Base-by-base conservation (phyloP, 2,797 vertebrate genomes). In the Meriones psammophilus region DNA sequence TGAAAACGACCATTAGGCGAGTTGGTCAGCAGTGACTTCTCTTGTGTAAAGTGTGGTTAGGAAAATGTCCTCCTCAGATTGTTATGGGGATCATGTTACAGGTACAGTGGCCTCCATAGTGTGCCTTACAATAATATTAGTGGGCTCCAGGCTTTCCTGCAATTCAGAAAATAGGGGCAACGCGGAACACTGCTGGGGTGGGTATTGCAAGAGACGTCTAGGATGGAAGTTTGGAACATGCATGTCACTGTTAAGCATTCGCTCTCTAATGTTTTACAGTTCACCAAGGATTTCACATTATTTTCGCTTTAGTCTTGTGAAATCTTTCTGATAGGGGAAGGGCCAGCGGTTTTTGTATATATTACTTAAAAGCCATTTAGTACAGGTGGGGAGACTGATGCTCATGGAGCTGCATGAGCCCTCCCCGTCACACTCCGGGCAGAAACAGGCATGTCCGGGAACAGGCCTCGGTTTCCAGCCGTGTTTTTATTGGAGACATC, bases 271-370 rank as follows among this genome's bases (percentile, higher is more conserved):
- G 14, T 68, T 94, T 77, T 64, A 58, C 76, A 62, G 66, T 30
- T 84, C 68, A 85, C 26, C 17, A n/a, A 87, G 42, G 24, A 89
- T 95, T 88, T 79, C 62, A 87, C 1, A 14, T 84, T 73, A 26
- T 88, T 95, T 68, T 94, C 86, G 60, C 30, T 77, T 80, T 60
- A 94, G 58, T 89, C 26, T 95, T 83, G 74, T 62, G 77, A 97
- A 95, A 95, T 73, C 10, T 60, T 89, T 62, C 42, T 50, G 26
- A 64, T 64, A 66, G 30, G 39, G 24, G 3, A 2, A 62, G 80
- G 80, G 8, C 28, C 6, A 22, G 22, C 30, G 42, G n/a, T 89
- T 94, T 83, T 10, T 36, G 13, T 83, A 10, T 60, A 26, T 0
- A 33, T 7, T 86, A 42, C 80, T 94, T 96, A 86, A 96, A 68